phyloP scores from a whole-genome alignment of 1,140 invertebrate species.

The Drosophila sechellia region DNA sequence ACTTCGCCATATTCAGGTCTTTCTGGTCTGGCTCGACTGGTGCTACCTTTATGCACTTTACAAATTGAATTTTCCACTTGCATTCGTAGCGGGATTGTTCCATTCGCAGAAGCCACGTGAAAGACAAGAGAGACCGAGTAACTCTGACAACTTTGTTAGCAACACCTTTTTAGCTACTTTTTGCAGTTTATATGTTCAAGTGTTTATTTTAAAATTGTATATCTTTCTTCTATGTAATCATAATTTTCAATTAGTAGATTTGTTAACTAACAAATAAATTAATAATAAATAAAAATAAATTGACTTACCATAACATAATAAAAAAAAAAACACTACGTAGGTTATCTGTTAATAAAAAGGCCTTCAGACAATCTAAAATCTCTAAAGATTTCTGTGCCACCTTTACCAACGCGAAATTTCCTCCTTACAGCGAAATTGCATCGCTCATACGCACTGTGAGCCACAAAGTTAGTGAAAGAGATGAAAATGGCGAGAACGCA shows the following conservation, averaged over 20 bases:
- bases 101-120: slow-evolving; percentile 12
- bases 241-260: too few species aligned
- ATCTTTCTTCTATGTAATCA: too few species aligned
- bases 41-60: slow-evolving; percentile 80
- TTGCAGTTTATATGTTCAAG: neutral
- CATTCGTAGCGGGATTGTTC: slow-evolving; percentile 49
- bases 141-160: slow-evolving; percentile 18
- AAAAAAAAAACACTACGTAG: too few species aligned
- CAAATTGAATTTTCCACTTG: slow-evolving; percentile 82
- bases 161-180: slow-evolving; percentile 11
- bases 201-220: too few species aligned
- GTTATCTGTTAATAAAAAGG: too few species aligned
- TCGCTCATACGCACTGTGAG: slow-evolving; percentile 28
- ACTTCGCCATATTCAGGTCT: slow-evolving; percentile 12
- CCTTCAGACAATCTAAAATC: too few species aligned
- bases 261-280: too few species aligned
- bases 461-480: neutral
- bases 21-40: slow-evolving; percentile 25
- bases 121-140: slow-evolving; percentile 31
- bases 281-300: too few species aligned
- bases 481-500: slow-evolving; percentile 21
- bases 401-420: neutral
- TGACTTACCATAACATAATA: too few species aligned
- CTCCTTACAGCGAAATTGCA: neutral
- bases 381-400: neutral